Evolutionary conservation across 92 coral and sea anemone species (phyloP), one percentile per base, ranked within the genome.

Genomic region (Paragorgia papillata): DNA sequence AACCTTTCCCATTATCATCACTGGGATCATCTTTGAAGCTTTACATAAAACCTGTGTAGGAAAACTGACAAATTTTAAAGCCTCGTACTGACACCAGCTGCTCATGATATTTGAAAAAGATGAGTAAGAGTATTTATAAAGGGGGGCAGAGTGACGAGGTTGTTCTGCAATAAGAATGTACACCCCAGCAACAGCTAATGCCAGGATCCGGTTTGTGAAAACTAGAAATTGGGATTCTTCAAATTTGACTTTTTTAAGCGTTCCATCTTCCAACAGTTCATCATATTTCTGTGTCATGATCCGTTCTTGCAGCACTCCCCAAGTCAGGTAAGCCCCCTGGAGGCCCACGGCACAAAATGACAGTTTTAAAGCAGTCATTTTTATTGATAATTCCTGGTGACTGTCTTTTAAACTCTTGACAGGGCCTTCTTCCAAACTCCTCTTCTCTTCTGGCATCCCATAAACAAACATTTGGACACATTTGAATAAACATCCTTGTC

Each of bases 51-150:
- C 96, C 78, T 95, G 97, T 9, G 99, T 95, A 29, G 99, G 99
- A 58, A 95, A 95, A 57, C 97, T 89, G 32, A 95, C 92, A 89
- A 80, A 95, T 76, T 95, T 95, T 12, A 95, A 83, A 12, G 99
- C 99, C 60, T 95, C 99, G 32, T 95, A 95, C 64, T 95, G 99
- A 66, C 87, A 95, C 99, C 99, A 95, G 62, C 99, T 95, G 69
- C 97, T 91, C 85, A 95, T 79, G 30, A 95, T 91, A 67, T 95
- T 95, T 46, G 99, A 95, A 48, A 95, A 88, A 0, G 99, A 95
- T 1, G 97, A 91, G 74, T 87, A 95, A 0, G 97, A 95, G 48
- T 95, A 95, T 55, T 80, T 95, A 79, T 89, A 95, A 9, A 91
- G 69, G 0, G 99, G 99, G 3, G 97, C 97, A 21, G 85, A 87